Conservation (phyloP, 2,888 invertebrate genomes). For the Netelia fuscicornis region DNA sequence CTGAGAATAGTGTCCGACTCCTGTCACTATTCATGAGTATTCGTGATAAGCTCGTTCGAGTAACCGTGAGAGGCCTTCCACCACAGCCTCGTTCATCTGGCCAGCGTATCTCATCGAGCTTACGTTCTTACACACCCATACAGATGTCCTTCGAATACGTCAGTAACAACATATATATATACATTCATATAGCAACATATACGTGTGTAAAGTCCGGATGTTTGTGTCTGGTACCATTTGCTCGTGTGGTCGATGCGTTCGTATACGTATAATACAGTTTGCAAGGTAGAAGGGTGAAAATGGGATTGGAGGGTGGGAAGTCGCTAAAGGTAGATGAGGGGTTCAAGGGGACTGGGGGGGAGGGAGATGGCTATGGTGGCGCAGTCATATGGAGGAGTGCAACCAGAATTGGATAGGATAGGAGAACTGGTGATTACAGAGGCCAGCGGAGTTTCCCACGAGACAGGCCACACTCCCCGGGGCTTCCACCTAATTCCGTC, state of each 20-base stretch:
- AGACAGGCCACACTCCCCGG: conserved; percentile 80
- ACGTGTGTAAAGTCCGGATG: conserved; percentile 25
- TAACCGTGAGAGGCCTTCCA: no score
- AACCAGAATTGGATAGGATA: conserved; percentile 82
- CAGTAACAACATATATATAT: not conserved
- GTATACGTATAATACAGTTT: conserved; percentile 36
- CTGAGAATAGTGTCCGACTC: no score
- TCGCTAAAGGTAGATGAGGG: conserved; percentile 38
- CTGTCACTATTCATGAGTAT: no score
- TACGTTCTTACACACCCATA: not conserved
- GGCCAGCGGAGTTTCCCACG: conserved; percentile 79
- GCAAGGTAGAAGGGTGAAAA: conserved; percentile 30
- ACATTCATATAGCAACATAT: not conserved
- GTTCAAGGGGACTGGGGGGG: conserved; percentile 8
- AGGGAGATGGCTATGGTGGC: conserved; percentile 54
- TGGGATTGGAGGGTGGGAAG: conserved; percentile 44
- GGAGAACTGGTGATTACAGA: conserved; percentile 83
- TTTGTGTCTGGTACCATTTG: conserved; percentile 47
- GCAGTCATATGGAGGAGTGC: conserved; percentile 72
- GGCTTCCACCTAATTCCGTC: conserved; percentile 84
- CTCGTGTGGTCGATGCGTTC: conserved; percentile 24
- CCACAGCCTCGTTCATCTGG: no score
- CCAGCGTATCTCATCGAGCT: no score
- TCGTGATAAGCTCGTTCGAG: no score
- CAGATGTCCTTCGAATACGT: not conserved